Evolutionary conservation across 2,797 vertebrate species (phyloP).

Genomic region (Neopelma chrysocephalum): DNA sequence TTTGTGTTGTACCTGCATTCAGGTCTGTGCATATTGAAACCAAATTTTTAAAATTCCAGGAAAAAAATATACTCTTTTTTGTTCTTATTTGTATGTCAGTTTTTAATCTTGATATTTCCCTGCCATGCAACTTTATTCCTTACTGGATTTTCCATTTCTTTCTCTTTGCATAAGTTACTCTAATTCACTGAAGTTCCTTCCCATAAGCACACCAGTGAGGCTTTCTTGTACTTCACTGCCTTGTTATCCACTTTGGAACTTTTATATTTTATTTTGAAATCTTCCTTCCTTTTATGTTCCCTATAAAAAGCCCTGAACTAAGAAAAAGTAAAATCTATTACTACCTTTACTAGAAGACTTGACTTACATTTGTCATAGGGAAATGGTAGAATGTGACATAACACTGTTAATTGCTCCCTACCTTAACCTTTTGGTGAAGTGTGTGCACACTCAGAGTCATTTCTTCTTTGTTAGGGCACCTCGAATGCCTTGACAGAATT

Average conservation of each 20-base stretch:
- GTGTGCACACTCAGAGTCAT: background rate
- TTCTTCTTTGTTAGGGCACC: background rate
- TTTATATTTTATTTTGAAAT: background rate
- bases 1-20: background rate
- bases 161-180: background rate
- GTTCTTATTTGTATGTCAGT: background rate
- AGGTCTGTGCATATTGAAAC: background rate
- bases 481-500: background rate
- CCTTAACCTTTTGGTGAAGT: background rate
- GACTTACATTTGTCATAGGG: background rate
- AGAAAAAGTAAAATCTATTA: background rate
- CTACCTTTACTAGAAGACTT: background rate
- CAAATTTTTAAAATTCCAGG: background rate
- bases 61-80: background rate
- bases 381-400: background rate
- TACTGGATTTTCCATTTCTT: background rate
- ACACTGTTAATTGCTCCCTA: background rate
- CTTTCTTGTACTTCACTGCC: background rate
- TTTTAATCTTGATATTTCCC: background rate
- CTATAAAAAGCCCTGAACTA: rapidly evolving
- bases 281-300: background rate
- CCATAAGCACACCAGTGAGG: background rate
- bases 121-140: background rate
- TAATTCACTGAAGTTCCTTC: background rate
- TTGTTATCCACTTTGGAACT: background rate